Conservation (phyloP, 2,797 vertebrate genomes). For the Pantherophis vulpinus region DNA sequence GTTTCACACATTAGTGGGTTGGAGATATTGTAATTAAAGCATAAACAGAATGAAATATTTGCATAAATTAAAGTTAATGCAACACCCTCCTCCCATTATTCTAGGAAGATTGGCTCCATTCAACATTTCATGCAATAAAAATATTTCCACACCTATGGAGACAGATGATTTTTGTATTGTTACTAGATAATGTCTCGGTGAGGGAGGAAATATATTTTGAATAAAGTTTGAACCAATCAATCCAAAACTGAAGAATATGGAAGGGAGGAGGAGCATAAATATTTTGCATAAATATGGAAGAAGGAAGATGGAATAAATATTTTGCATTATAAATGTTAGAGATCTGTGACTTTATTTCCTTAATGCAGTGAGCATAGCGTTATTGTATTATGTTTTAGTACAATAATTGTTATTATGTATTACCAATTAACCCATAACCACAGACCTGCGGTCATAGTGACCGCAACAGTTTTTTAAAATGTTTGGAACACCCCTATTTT, state of each 20-base stretch:
- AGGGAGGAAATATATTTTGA: background rate
- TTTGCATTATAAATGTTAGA: constrained; percentile 15
- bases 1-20: background rate
- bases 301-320: background rate
- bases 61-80: background rate
- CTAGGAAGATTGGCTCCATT: background rate
- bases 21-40: background rate
- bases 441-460: no score
- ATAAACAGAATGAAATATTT: background rate
- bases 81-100: background rate
- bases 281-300: background rate
- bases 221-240: background rate
- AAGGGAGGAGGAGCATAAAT: background rate
- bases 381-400: background rate
- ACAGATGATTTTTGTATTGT: background rate
- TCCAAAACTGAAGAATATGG: background rate
- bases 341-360: constrained; percentile 18
- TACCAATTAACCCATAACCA: background rate
- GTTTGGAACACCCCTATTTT: no score
- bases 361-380: background rate
- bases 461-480: no score
- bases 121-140: background rate
- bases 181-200: background rate
- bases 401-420: background rate
- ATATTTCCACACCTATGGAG: background rate